Base-by-base conservation (phyloP, 1,140 invertebrate genomes). In the Trissolcus basalis region DNA sequence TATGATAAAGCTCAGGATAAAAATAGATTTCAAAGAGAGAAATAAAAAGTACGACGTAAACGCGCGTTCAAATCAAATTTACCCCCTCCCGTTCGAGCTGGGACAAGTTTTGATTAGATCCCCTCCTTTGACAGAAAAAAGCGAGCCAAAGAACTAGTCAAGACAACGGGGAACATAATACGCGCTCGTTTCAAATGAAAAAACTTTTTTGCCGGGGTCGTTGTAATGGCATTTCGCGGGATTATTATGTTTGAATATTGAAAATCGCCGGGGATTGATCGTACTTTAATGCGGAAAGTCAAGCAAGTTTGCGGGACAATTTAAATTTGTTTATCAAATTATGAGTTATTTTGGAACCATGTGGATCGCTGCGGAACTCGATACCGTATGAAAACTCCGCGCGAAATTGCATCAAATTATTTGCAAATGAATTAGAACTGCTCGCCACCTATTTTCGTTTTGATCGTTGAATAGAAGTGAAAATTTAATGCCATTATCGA, bases 261-360 rank as follows among this genome's bases (percentile, higher is more conserved):
- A 39, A 39, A 39, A 39, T 39, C 9, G 36, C n/a, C 9, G 9
- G n/a, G 9, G n/a, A 39, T 39, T 39, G 36, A 39, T 39, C n/a
- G 36, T 11, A 9, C 9, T 3, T 3, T 39, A 39, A 39, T n/a
- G 36, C 1, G n/a, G 36, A 3, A 35, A 35, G 33, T 35, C 33
- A 10, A 35, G 9, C 9, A n/a, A 39, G 3, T 39, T 39, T 39
- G 36, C n/a, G 36, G 36, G 19, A 39, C 36, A 39, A 39, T 39
- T 39, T 39, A 39, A 39, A 39, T 39, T 39, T 39, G 36, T 39
- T 11, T 39, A 39, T 39, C n/a, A 39, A 39, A 39, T 39, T 39
- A 39, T 39, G n/a, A 39, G 36, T 39, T 39, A 39, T 39, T 39
- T 39, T n/a, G 36, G n/a, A n/a, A 27, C 6, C 19, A 6, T 27